Evolutionary conservation across 2,113 vertebrate species (phyloP), one percentile per base, ranked within the genome.

Genomic region (Charadrius vociferus): DNA sequence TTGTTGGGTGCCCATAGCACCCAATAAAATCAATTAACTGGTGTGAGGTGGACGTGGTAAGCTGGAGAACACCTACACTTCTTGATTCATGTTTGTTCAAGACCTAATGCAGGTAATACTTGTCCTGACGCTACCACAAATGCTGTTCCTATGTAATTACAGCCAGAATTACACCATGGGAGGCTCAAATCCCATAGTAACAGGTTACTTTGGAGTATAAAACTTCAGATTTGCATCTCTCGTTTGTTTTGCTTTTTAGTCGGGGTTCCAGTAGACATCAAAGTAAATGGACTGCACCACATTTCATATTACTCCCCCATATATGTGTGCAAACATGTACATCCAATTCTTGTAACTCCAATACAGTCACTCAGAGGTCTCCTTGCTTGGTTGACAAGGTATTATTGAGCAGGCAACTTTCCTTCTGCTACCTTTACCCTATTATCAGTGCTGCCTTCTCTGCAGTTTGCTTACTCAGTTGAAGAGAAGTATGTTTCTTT

Each of bases 61-160:
- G 47, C 12, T 68, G 67, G 50, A 91, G 61, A 91, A 95, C 96
- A 97, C 95, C 96, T 94, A 94, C 94, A 58, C 55, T 85, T 82
- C 78, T 93, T 4, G 0, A 72, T 45, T 96, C 91, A 52, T 94
- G 94, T 97, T 97, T 93, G 93, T 91, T 97, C 95, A 96, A 95
- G 96, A 96, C 71, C 45, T 93, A 77, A 66, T 55, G 74, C 50
- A 80, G 66, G 66, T 85, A 96, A 83, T 95, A 77, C 87, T 94
- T 67, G 84, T 96, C 94, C 91, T 92, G 96, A 91, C 81, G 89
- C 95, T 97, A 95, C 97, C 94, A 93, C 95, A 87, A 95, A 27
- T 70, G 74, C 81, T 93, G 67, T 93, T 95, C 81, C 91, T 91
- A 4, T 86, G 63, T 96, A 97, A 97, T 95, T 96, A 92, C 65